These are phyloP conservation scores for Proteles cristata DNA, from an alignment of 2,113 vertebrate species.

Conservation along the genomic window DNA sequence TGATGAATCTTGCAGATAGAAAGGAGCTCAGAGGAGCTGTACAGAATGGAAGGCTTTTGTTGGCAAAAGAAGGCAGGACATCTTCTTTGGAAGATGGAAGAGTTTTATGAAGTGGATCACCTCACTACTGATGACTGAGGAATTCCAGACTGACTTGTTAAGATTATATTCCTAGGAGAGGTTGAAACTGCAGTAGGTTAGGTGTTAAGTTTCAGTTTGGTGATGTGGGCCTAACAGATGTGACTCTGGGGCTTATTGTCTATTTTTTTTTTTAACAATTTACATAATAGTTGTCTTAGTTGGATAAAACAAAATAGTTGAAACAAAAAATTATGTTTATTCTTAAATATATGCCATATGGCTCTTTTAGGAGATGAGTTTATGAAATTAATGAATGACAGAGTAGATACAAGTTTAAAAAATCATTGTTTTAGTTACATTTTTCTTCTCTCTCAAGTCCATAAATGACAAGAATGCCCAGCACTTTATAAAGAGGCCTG, in stretches of 20 bases:
- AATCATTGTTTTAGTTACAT: neutral
- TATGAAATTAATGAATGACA: slow-evolving; percentile 4
- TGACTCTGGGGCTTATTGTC: neutral
- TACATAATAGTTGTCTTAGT: neutral
- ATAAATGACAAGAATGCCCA: neutral
- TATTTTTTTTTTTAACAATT: neutral
- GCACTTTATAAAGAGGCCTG: neutral
- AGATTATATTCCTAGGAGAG: neutral
- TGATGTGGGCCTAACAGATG: neutral
- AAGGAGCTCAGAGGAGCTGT: neutral
- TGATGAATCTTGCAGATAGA: neutral
- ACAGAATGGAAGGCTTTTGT: neutral
- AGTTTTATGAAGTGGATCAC: neutral
- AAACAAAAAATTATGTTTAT: slow-evolving; percentile 20
- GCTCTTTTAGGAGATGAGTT: neutral
- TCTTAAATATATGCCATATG: neutral
- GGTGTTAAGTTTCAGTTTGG: neutral
- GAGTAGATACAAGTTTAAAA: neutral
- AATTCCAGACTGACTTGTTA: neutral
- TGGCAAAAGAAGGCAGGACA: neutral
- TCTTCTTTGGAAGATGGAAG: neutral
- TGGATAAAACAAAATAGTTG: slow-evolving; percentile 31
- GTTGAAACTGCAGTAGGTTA: neutral
- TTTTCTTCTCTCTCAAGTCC: neutral
- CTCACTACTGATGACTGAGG: neutral